Conservation (phyloP, 1,140 invertebrate genomes). For the Drosophila insularis region DNA sequence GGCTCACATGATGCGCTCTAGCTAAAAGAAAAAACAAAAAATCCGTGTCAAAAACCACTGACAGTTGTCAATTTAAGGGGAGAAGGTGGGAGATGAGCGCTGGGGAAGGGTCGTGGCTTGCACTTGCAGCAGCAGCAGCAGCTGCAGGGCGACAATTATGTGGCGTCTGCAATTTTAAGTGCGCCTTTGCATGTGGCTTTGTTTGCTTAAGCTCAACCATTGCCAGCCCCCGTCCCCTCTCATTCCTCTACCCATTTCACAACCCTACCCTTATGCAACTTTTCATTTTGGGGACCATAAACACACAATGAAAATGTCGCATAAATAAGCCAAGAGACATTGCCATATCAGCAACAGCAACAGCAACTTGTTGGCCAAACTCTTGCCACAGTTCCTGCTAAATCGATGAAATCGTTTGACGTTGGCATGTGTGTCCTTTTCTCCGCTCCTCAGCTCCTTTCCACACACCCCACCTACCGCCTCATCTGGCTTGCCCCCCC, state of each 20-base stretch:
- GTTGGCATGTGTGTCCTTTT: constrained; percentile 50
- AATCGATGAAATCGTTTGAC: constrained; percentile 73
- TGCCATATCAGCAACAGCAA: constrained; percentile 23
- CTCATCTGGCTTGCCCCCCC: neutral
- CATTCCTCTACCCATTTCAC: neutral
- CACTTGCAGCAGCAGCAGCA: constrained; percentile 17
- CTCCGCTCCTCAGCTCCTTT: constrained; percentile 1
- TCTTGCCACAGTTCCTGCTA: constrained; percentile 26
- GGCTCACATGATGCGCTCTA: constrained; percentile 19
- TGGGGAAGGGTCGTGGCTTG: neutral
- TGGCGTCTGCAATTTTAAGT: constrained; percentile 80
- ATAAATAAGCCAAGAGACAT: constrained; percentile 61
- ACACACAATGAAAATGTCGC: constrained; percentile 79
- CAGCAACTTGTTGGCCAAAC: constrained; percentile 67
- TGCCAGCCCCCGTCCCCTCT: neutral
- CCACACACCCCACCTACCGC: constrained; percentile 4
- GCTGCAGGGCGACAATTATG: constrained; percentile 65
- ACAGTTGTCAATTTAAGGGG: constrained; percentile 63
- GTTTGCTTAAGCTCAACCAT: constrained; percentile 53
- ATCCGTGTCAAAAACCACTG: constrained; percentile 71
- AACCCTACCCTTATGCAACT: neutral
- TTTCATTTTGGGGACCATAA: constrained; percentile 52
- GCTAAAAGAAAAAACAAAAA: constrained; percentile 29
- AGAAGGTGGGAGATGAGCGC: neutral
- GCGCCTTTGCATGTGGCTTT: constrained; percentile 73